phyloP scores from a whole-genome alignment of 2,797 vertebrate genomes.

The Mallotus villosus region DNA sequence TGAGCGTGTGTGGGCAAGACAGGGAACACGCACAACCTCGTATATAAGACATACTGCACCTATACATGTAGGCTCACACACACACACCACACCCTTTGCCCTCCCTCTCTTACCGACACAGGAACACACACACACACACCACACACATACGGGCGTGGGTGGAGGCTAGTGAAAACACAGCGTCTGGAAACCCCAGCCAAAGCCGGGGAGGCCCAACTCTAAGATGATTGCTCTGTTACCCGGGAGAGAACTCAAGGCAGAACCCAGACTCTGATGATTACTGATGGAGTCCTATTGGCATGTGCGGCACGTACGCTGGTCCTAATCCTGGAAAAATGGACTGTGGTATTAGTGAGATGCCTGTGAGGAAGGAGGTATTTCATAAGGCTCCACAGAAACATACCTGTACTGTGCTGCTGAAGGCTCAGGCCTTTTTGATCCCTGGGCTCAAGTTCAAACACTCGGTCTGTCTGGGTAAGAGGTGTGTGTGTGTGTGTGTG shows the following conservation, averaged over 20 bases:
- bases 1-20: neutral
- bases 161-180: conserved; percentile 14
- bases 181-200: conserved; percentile 32
- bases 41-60: no score
- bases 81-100: neutral
- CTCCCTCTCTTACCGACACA: neutral
- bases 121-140: neutral
- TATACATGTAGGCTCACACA: no score
- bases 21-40: neutral
- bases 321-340: conserved; percentile 60
- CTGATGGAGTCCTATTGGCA: conserved; percentile 53
- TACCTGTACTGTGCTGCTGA: conserved; percentile 32
- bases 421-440: conserved; percentile 41
- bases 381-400: conserved; percentile 38
- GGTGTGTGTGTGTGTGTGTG: conserved; percentile 23
- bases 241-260: conserved; percentile 35
- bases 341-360: conserved; percentile 50
- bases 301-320: conserved; percentile 49
- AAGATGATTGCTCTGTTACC: conserved; percentile 53
- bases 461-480: conserved; percentile 1
- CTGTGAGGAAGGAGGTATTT: conserved; percentile 52
- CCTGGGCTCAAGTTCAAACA: conserved; percentile 30
- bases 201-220: conserved; percentile 25
- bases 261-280: conserved; percentile 37
- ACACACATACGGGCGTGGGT: neutral